Percentiles rank a stretch among this genome's conserved stretches.
Conservation (phyloP, 2,797 vertebrate species). For the Hemitrygon akajei region DNA sequence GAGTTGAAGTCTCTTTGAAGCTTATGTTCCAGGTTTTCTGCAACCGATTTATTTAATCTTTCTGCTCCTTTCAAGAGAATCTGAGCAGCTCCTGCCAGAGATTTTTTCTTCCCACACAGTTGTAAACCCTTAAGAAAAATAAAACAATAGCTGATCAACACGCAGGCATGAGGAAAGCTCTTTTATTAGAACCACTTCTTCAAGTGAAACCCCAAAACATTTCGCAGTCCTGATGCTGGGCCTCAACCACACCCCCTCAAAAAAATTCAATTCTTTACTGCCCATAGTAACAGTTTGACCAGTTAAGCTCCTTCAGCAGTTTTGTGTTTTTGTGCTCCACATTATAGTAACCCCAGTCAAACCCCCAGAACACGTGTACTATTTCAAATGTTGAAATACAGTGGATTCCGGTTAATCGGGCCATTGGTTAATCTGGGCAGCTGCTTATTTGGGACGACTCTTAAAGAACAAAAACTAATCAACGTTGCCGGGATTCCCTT, state of each 20-base stretch:
- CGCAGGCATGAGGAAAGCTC: background rate
- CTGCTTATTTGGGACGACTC: too few relatives aligned
- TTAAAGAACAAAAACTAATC: too few relatives aligned
- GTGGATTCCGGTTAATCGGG: too few relatives aligned
- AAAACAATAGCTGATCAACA: background rate
- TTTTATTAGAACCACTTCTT: background rate
- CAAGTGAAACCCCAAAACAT: background rate
- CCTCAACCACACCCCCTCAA: too few relatives aligned
- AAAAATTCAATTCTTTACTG: too few relatives aligned
- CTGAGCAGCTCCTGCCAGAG: constrained; percentile 81
- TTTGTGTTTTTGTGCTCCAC: too few relatives aligned
- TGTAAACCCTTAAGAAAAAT: constrained; percentile 78
- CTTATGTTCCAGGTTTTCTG: constrained; percentile 88
- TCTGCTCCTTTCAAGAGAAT: constrained; percentile 88
- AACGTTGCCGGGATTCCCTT: too few relatives aligned
- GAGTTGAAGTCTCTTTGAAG: constrained; percentile 93
- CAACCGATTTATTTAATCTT: constrained; percentile 82
- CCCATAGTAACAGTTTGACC: too few relatives aligned
- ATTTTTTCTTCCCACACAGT: constrained; percentile 91
- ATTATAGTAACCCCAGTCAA: too few relatives aligned
- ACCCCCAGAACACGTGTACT: background rate
- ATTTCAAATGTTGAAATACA: background rate
- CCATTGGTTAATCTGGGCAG: too few relatives aligned
- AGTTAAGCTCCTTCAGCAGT: too few relatives aligned
- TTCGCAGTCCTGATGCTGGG: too few relatives aligned